phyloP scores from a whole-genome alignment of 1,140 invertebrate genomes.

The Drosophila micromelanica region DNA sequence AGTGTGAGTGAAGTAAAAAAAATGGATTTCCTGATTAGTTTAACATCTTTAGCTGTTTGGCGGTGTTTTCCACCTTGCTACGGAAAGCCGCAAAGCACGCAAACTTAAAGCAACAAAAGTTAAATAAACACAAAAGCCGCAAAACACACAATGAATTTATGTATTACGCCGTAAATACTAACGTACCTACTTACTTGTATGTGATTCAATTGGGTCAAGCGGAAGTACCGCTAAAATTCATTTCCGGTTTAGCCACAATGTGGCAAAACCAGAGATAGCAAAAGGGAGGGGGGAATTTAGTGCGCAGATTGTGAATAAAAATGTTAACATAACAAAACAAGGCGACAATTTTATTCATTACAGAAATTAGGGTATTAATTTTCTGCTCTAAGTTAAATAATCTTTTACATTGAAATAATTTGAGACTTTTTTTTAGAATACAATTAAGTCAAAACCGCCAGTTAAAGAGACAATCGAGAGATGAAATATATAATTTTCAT shows the following conservation, averaged over 20 bases:
- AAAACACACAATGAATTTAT: slow-evolving; percentile 8
- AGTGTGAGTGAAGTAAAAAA: no score
- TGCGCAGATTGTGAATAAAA: slow-evolving; percentile 3
- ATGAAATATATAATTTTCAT: background rate
- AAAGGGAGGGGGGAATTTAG: background rate
- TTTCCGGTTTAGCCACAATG: slow-evolving; percentile 50
- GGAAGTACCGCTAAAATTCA: slow-evolving; percentile 59
- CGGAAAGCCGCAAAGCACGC: slow-evolving; percentile 4
- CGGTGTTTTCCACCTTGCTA: background rate
- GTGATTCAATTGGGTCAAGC: slow-evolving; percentile 57
- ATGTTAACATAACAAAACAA: background rate
- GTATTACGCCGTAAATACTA: background rate
- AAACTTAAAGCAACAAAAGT: slow-evolving; percentile 36
- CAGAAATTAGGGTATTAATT: no score
- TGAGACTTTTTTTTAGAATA: no score
- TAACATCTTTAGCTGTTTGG: background rate
- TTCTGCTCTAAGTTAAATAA: no score
- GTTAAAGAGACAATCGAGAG: no score
- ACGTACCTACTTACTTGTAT: background rate
- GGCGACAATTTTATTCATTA: no score
- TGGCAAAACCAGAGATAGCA: background rate
- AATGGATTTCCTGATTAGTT: background rate
- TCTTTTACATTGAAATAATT: no score
- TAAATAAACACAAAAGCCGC: slow-evolving; percentile 26
- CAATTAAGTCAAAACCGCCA: no score